Base-by-base conservation (phyloP, 2,797 vertebrate genomes). In the Sebastes cheni region DNA sequence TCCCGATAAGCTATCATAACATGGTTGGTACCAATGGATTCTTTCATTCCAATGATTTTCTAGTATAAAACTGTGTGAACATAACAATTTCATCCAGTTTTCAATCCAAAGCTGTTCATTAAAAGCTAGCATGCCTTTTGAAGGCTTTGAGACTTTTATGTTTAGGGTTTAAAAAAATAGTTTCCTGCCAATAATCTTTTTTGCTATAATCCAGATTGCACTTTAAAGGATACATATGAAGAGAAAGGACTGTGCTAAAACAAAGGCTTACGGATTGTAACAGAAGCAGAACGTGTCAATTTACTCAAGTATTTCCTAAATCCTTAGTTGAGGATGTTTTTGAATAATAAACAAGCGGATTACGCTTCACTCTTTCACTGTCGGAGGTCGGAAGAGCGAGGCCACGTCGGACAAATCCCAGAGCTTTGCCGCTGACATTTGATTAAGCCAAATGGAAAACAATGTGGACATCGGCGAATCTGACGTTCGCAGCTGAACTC, bases 361-460 rank as follows among this genome's bases (percentile, higher is more conserved):
- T 92, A 91, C 56, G 12, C 64, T 77, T 80, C 61, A 85, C 54
- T 77, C 58, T 80, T 73, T 65, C 78, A 27, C 79, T 77, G 86
- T 78, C 82, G 84, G 88, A 87, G 82, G 84, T 87, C 50, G 6
- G 67, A 60, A 46, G 68, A 69, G 55, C 36, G 23, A 75, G 80
- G 77, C 78, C 84, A 83, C 8, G 34, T 76, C 81, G 22, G 18
- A 83, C 79, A 92, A 91, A 92, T 93, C 89, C 88, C 80, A 3
- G 2, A 78, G 86, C 84, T 82, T 85, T 76, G 75, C 85, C 11
- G 55, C 81, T 91, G 88, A 90, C 85, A 90, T 92, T 92, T 94
- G 86, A 91, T 87, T 85, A 91, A 92, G 79, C 84, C 84, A 85
- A 91, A 89, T 39, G 64, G 74, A 91, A 88, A 93, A 90, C 92